Evolutionary conservation across 2,113 vertebrate genomes (phyloP), one percentile per base, ranked within the genome.

Genomic region (Eurystomus gularis): DNA sequence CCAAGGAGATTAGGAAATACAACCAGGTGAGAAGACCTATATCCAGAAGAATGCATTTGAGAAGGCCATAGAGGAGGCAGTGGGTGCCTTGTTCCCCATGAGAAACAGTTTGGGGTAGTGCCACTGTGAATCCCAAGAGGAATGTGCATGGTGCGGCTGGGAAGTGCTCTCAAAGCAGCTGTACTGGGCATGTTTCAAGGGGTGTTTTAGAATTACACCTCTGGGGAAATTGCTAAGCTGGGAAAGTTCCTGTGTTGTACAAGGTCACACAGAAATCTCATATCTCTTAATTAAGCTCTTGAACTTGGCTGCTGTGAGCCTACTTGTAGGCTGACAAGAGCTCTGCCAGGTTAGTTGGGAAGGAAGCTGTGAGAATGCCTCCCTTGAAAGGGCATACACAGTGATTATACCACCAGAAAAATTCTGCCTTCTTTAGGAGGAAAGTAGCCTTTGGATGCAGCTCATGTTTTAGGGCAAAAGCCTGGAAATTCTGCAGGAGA

Each of bases 171-270:
- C 42, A 49, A n/a, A 86, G 61, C 80, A 90, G 82, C 51, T 75
- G 72, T 18, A 46, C 25, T 16, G 48, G 16, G 61, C 20, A n/a
- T 87, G 13, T 85, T 95, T 90, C 78, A 92, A 57, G 14, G 11
- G 29, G 4, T 48, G 31, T 48, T 95, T 93, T 86, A 55, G 35
- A 80, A 82, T 85, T 77, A 65, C 85, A 95, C 75, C 75, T 92
- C 88, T 93, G 88, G 88, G 79, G 88, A 93, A 94, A 88, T 75
- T 40, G 33, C 58, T 89, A 80, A 95, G 52, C 84, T 92, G 93
- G 72, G 86, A 94, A 91, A 96, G 33, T 79, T 93, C 77, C 83
- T 84, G 46, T 64, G 64, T n/a, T 91, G 33, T 35, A 60, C 77
- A 91, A 88, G 42, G 69, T 84, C 86, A 78, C n/a, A 14, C 23